Evolutionary conservation across 2,888 invertebrate genomes (phyloP).

Genomic region (Catocala sponsa): DNA sequence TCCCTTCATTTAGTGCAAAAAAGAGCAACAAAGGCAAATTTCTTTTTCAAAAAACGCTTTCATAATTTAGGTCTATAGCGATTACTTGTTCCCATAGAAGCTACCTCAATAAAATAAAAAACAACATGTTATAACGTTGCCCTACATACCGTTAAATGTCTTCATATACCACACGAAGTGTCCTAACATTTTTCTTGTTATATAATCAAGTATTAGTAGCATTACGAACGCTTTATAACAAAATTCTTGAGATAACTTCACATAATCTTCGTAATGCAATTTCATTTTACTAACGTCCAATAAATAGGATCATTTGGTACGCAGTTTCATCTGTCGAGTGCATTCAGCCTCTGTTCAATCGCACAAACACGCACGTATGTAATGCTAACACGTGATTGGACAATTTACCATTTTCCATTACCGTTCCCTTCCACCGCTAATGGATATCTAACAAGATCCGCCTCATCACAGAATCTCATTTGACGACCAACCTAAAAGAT

Average conservation of each 20-base stretch:
- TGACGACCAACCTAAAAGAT: constrained; percentile 39
- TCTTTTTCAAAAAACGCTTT: no score
- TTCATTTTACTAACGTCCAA: constrained; percentile 42
- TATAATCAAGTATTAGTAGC: background rate
- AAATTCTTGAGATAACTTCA: constrained; percentile 30
- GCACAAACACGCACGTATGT: constrained; percentile 55
- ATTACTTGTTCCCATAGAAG: no score
- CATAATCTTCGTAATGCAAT: constrained; percentile 28
- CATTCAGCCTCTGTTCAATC: constrained; percentile 54
- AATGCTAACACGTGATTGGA: constrained; percentile 66
- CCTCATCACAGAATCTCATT: constrained; percentile 54
- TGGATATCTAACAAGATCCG: constrained; percentile 54
- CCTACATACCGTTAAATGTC: no score
- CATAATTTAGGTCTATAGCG: no score
- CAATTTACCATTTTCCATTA: constrained; percentile 71
- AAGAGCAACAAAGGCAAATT: no score
- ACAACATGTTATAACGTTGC: no score
- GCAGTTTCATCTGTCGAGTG: constrained; percentile 36
- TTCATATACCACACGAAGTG: no score
- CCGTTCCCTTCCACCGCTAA: constrained; percentile 51
- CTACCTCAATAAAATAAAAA: no score
- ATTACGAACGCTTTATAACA: constrained; percentile 28
- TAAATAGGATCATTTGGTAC: constrained; percentile 38
- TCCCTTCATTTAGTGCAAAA: no score
- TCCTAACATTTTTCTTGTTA: no score